phyloP scores from a whole-genome alignment of 2,888 invertebrate species.

The Plebejus argus region DNA sequence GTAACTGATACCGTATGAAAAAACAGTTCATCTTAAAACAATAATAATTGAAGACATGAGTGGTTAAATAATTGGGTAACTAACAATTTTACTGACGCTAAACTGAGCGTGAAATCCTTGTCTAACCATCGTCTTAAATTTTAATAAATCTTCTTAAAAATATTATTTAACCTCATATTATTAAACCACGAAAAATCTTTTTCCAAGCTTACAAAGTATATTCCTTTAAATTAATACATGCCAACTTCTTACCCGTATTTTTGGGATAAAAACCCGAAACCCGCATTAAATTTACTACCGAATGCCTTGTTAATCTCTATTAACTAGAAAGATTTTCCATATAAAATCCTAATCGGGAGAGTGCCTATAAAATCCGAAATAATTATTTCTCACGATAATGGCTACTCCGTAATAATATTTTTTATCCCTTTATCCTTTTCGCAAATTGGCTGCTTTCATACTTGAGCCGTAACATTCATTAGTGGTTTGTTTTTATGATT shows the following conservation, averaged over 20 bases:
- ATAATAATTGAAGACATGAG: no score
- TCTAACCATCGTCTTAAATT: not conserved
- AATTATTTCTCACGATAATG: constrained; percentile 3
- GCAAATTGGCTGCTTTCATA: constrained; percentile 8
- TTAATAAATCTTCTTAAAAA: not conserved
- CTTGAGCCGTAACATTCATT: not conserved
- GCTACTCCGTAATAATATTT: not conserved
- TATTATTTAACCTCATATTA: no score
- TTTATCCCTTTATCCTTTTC: constrained; percentile 13
- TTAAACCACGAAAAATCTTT: no score
- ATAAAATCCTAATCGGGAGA: constrained; percentile 10
- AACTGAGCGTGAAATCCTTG: no score
- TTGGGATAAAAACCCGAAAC: not conserved
- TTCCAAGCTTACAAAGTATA: not conserved
- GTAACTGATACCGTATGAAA: no score
- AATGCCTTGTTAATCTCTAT: constrained; percentile 4
- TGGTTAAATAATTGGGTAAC: no score
- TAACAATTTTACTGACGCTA: no score
- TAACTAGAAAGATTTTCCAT: constrained; percentile 2
- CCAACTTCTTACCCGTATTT: not conserved
- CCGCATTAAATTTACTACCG: not conserved
- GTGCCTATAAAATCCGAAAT: constrained; percentile 19
- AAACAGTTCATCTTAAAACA: no score
- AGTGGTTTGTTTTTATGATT: not conserved
- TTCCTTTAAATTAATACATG: not conserved